These are phyloP conservation scores for Boloria euphrosyne DNA, from an alignment of 2,888 invertebrate genomes.

Conservation along the genomic window DNA sequence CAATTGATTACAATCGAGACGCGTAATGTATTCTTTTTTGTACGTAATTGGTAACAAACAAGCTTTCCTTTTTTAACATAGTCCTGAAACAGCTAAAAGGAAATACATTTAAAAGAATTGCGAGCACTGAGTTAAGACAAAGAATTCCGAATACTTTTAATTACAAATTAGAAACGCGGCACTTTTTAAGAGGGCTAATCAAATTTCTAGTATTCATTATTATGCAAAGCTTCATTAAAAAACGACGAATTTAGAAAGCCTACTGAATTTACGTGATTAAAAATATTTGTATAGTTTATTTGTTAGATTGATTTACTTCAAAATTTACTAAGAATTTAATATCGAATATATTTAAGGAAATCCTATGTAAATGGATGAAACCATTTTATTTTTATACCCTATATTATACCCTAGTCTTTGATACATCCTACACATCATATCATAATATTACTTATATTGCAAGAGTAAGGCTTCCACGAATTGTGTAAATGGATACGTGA, in stretches of 20 bases:
- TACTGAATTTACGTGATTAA: slow-evolving; percentile 25
- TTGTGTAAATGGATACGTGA: no score
- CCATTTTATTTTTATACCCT: no score
- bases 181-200: slow-evolving; percentile 56
- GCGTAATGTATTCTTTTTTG: slow-evolving; percentile 13
- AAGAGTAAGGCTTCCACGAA: no score
- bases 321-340: no score
- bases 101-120: slow-evolving; percentile 36
- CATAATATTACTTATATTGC: no score
- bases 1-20: slow-evolving; percentile 13
- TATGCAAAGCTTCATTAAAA: slow-evolving; percentile 65
- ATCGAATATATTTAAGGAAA: no score
- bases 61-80: slow-evolving; percentile 14
- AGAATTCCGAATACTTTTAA: slow-evolving; percentile 66
- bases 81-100: slow-evolving; percentile 11
- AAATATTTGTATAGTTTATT: not conserved
- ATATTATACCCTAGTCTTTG: no score
- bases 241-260: slow-evolving; percentile 30
- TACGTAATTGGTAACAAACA: slow-evolving; percentile 19
- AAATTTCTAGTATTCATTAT: slow-evolving; percentile 61
- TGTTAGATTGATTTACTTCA: no score
- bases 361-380: no score
- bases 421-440: no score
- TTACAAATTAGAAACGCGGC: slow-evolving; percentile 68
- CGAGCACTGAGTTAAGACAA: slow-evolving; percentile 59